Percentiles rank a stretch among this genome's conserved stretches.
These are phyloP conservation scores for Rhagoletis pomonella DNA, from an alignment of 1,140 invertebrate species.

Conservation along the genomic window DNA sequence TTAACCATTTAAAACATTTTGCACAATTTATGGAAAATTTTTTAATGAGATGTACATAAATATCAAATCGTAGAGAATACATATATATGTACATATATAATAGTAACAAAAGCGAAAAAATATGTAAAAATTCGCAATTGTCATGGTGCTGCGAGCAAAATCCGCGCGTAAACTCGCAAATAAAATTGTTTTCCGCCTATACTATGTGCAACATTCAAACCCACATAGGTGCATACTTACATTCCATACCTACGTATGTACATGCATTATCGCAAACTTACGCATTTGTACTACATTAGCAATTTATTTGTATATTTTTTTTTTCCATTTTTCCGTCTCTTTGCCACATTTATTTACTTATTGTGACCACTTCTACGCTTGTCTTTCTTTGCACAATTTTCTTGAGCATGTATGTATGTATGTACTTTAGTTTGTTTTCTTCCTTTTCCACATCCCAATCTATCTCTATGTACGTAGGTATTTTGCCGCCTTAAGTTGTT, in stretches of 20 bases:
- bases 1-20: too few species aligned
- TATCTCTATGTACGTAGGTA: background rate
- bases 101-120: background rate
- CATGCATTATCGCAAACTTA: background rate
- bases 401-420: background rate
- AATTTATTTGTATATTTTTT: background rate
- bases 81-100: background rate
- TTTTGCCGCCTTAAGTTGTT: background rate
- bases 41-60: too few species aligned
- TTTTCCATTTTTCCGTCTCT: background rate
- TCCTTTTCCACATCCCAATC: background rate
- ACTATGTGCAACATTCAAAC: too few species aligned
- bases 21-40: too few species aligned
- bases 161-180: too few species aligned
- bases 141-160: too few species aligned
- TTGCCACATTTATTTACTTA: background rate
- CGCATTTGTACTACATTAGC: background rate
- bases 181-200: too few species aligned
- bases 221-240: background rate
- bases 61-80: background rate
- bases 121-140: background rate
- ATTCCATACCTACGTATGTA: background rate
- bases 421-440: background rate
- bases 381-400: background rate
- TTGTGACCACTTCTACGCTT: constrained; percentile 12